Conservation (phyloP, 2,113 vertebrate species). For the Tretioscincus oriximinensis region DNA sequence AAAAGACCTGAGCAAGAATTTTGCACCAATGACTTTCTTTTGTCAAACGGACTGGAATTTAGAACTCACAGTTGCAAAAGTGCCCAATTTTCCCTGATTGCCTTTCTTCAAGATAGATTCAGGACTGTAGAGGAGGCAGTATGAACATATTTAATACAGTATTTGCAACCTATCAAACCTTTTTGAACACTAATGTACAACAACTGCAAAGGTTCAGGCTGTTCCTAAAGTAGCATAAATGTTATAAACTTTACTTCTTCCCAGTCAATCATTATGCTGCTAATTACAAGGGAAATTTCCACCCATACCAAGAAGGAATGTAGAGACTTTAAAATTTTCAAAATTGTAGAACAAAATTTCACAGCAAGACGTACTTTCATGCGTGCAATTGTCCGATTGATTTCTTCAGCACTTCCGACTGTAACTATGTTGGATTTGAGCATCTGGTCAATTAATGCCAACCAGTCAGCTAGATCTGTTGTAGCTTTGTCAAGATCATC, state of each 20-base stretch:
- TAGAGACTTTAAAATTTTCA: not conserved
- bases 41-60: not conserved
- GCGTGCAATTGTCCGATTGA: constrained; percentile 85
- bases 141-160: not conserved
- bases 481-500: constrained; percentile 91
- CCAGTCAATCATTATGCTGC: not conserved
- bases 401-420: constrained; percentile 90
- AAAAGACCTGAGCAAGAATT: not conserved
- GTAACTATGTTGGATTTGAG: constrained; percentile 96
- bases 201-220: not conserved
- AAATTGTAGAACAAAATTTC: constrained; percentile 3
- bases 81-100: not conserved
- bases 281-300: not conserved
- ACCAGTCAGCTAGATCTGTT: constrained; percentile 91
- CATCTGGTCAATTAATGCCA: constrained; percentile 93
- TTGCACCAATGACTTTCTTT: not conserved
- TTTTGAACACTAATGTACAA: not conserved
- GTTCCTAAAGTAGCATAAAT: not conserved
- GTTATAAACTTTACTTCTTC: not conserved
- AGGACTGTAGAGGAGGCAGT: not conserved
- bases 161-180: not conserved
- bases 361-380: constrained; percentile 82
- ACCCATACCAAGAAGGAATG: not conserved
- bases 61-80: not conserved
- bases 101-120: not conserved